A percentile compares a stretch with the other conserved stretches of the same genome.
These are phyloP conservation scores for Anniella stebbinsi DNA, from an alignment of 2,797 vertebrate species.

Conservation along the genomic window DNA sequence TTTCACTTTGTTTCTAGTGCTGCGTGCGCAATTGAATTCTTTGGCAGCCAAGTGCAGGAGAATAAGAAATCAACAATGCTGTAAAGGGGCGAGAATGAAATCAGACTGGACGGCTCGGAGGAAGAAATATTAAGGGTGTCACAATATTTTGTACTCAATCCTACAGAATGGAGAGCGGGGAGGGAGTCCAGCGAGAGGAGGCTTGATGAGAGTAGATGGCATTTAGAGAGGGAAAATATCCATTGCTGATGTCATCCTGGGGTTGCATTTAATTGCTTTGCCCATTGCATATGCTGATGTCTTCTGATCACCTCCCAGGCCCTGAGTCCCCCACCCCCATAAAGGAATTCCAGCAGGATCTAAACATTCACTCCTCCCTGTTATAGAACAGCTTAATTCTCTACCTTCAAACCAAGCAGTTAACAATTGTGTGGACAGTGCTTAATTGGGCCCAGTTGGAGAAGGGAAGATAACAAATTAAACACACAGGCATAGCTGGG, in stretches of 20 bases:
- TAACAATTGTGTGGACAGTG: too few species aligned
- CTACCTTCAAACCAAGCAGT: neutral
- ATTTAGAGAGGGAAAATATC: constrained; percentile 77
- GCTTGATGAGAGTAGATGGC: constrained; percentile 76
- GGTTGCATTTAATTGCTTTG: constrained; percentile 79
- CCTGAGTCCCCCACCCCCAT: neutral
- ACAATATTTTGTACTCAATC: constrained; percentile 82
- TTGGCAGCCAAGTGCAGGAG: constrained; percentile 81
- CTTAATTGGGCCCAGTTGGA: too few species aligned
- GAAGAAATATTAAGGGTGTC: constrained; percentile 84
- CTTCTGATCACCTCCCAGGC: constrained; percentile 65
- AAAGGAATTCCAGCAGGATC: neutral
- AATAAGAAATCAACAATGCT: constrained; percentile 82
- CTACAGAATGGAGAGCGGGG: constrained; percentile 78
- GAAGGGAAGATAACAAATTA: too few species aligned
- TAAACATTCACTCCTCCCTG: neutral
- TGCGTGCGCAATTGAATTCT: constrained; percentile 77
- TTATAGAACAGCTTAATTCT: neutral
- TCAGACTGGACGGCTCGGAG: constrained; percentile 79
- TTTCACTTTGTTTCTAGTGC: constrained; percentile 81
- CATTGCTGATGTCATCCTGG: constrained; percentile 73
- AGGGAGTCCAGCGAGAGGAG: constrained; percentile 63
- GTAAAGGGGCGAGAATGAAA: constrained; percentile 80
- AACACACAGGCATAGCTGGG: too few species aligned
- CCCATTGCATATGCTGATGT: constrained; percentile 65